Conservation (phyloP, 2,888 invertebrate species). For the Biston betularia region DNA sequence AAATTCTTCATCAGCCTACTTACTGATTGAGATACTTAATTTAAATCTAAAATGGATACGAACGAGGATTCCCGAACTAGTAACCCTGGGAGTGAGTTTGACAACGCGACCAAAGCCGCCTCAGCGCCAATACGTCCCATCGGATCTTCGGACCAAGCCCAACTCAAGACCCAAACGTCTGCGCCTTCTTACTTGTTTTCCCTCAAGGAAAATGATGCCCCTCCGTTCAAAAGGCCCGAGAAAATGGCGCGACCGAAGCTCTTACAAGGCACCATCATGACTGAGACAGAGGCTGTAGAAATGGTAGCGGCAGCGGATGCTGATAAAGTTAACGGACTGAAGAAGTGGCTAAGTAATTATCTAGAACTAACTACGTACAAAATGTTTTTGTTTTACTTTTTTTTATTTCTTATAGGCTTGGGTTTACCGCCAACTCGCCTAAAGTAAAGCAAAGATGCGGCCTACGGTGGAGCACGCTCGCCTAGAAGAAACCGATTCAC, state of each 20-base stretch:
- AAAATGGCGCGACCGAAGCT: constrained; percentile 57
- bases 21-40: background rate
- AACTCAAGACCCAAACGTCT: constrained; percentile 62
- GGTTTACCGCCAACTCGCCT: too few species aligned
- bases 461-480: too few species aligned
- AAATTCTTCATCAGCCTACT: too few species aligned
- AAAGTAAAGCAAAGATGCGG: too few species aligned
- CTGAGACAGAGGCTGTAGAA: constrained; percentile 61
- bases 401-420: too few species aligned
- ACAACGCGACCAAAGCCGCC: constrained; percentile 48
- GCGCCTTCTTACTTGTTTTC: constrained; percentile 75
- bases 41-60: background rate
- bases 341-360: constrained; percentile 59
- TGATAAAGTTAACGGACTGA: constrained; percentile 55
- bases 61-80: constrained; percentile 38
- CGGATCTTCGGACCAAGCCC: constrained; percentile 30
- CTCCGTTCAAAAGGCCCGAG: constrained; percentile 66
- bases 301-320: constrained; percentile 64
- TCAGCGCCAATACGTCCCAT: constrained; percentile 57
- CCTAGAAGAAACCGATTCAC: too few species aligned
- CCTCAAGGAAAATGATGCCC: constrained; percentile 68
- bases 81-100: constrained; percentile 9
- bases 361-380: background rate
- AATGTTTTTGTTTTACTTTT: too few species aligned
- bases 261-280: constrained; percentile 63